phyloP scores from a whole-genome alignment of 1,140 invertebrate species.

The Oreohelix idahoensis region DNA sequence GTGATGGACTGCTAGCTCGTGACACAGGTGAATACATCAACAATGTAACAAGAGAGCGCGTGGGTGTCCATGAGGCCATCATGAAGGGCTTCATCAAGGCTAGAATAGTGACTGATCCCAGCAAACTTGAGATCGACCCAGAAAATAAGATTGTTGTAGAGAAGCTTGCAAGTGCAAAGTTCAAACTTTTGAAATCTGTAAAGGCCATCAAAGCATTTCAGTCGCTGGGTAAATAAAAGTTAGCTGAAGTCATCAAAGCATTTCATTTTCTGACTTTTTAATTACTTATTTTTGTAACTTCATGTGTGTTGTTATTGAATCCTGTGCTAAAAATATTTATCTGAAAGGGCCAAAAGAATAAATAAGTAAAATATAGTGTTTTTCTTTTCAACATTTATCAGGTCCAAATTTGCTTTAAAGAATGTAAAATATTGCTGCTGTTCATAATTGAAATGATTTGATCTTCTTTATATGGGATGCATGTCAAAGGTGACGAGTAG shows the following conservation, averaged over 20 bases:
- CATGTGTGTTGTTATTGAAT: too few species aligned
- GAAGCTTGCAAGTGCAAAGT: constrained; percentile 60
- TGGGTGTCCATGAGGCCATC: constrained; percentile 69
- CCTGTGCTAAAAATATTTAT: too few species aligned
- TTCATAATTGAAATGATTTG: too few species aligned
- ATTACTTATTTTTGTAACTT: too few species aligned
- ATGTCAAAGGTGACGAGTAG: too few species aligned
- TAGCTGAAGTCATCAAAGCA: neutral
- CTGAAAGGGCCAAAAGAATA: too few species aligned
- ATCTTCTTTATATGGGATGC: too few species aligned
- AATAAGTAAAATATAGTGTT: too few species aligned
- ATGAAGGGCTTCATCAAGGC: constrained; percentile 71
- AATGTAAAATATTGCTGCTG: too few species aligned
- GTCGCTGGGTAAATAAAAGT: constrained; percentile 7
- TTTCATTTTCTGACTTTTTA: too few species aligned
- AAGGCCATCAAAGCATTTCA: constrained; percentile 65
- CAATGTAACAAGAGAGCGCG: constrained; percentile 62
- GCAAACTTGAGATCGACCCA: constrained; percentile 67
- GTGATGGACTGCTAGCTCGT: constrained; percentile 60
- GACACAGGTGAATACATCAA: constrained; percentile 66
- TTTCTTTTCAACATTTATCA: too few species aligned
- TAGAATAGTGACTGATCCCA: constrained; percentile 64
- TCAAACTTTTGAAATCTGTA: constrained; percentile 60
- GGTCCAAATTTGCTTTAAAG: too few species aligned
- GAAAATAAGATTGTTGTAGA: constrained; percentile 69